Base-by-base conservation (phyloP, 1,140 invertebrate genomes). In the Drosophila hydei region DNA sequence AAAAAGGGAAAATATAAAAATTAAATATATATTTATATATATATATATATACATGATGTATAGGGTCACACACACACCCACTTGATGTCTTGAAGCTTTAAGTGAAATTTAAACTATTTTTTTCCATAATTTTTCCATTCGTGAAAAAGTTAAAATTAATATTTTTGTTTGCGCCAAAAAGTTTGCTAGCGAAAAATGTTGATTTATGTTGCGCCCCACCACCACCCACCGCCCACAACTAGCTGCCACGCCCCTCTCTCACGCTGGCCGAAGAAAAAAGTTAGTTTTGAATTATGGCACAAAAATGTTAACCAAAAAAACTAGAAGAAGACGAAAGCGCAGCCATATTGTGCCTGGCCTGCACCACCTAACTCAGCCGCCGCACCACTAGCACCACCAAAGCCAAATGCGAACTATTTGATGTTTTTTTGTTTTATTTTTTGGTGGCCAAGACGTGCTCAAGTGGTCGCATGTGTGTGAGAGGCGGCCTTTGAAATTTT, bases 141-240 rank as follows among this genome's bases (percentile, higher is more conserved):
- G 68, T 59, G 40, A 60, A 83, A 81, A 87, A 87, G 81, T 87
- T 87, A 65, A 87, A 88, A 87, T 87, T 87, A 88, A 87, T 87
- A 87, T 88, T 87, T 87, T 87, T 87, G 81, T 87, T 87, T 88
- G 81, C 74, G 76, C 64, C 69, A 65, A 73, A 81, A 87, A 81
- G 54, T 87, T 87, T 76, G 16, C 25, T 59, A 48, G 71, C 71
- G 70, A 75, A 79, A 88, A 81, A 88, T 87, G 70, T 87, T 88
- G 81, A 87, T 87, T 87, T 87, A 87, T 87, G 81, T 88, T 75
- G 81, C 75, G 58, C 61, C 65, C 61, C 25, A 16, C 36, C 43
- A 40, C 23, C 2, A 43, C 16, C 6, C 38, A 16, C 40, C 4
- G 4, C n/a, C 38, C 23, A 38, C 9, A 18, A 16, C 36, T 50